These are phyloP conservation scores for Cataglyphis albicans DNA, from an alignment of 2,888 invertebrate species.

Conservation along the genomic window DNA sequence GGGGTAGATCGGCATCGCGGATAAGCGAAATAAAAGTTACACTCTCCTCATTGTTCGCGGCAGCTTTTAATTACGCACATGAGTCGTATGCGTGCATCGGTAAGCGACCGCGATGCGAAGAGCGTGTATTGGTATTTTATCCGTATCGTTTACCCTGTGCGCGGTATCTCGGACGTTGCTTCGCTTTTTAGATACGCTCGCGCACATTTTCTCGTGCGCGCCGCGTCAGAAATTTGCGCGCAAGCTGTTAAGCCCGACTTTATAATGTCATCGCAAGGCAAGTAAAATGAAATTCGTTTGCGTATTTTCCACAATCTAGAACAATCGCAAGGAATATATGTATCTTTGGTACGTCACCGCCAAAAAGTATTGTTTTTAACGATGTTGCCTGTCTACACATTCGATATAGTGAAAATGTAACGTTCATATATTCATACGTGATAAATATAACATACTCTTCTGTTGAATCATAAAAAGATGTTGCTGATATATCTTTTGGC, in stretches of 20 bases:
- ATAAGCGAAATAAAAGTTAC: slow-evolving; percentile 85
- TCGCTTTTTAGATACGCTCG: slow-evolving; percentile 47
- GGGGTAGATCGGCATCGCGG: slow-evolving; percentile 79
- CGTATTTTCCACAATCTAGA: background rate
- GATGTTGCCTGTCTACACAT: background rate
- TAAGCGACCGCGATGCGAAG: slow-evolving; percentile 42
- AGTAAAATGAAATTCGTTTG: slow-evolving; percentile 18
- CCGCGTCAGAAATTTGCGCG: slow-evolving; percentile 40
- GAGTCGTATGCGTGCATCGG: slow-evolving; percentile 60
- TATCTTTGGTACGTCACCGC: background rate
- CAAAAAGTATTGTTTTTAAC: background rate
- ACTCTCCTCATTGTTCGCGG: slow-evolving; percentile 84
- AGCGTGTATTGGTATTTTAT: slow-evolving; percentile 10
- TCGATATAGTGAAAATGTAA: background rate
- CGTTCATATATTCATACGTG: too few relatives aligned
- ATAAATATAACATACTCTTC: background rate
- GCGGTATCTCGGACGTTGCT: slow-evolving; percentile 32
- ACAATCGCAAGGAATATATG: background rate
- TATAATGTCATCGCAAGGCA: background rate
- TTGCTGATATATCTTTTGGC: background rate
- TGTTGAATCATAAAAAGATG: background rate
- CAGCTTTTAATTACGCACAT: slow-evolving; percentile 83
- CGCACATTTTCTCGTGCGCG: slow-evolving; percentile 31
- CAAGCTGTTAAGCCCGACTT: slow-evolving; percentile 23
- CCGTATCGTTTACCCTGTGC: slow-evolving; percentile 34